Conservation (phyloP, 2,113 vertebrate species). For the Eurypyga helias region DNA sequence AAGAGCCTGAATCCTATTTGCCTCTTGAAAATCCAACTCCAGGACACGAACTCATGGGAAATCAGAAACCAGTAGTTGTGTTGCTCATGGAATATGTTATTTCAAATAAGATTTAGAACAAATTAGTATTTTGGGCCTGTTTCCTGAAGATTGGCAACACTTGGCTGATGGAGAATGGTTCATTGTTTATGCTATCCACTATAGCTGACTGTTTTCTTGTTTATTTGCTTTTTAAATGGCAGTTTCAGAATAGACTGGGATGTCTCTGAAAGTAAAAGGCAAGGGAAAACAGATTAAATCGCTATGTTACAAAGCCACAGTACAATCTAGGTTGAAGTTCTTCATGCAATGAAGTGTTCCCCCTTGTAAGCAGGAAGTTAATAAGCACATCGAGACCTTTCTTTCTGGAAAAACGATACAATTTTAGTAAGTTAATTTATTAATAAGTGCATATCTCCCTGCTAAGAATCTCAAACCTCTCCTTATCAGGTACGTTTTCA, state of each 20-base stretch:
- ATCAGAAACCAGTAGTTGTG: background rate
- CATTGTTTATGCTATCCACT: background rate
- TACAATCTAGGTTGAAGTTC: background rate
- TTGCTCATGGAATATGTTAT: background rate
- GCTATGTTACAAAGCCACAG: background rate
- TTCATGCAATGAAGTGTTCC: background rate
- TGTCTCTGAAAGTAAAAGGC: background rate
- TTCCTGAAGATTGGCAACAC: background rate
- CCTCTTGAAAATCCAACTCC: background rate
- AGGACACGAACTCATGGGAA: background rate
- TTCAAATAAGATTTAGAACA: background rate
- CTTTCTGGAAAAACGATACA: background rate
- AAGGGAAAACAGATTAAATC: background rate
- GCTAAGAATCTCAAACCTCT: background rate
- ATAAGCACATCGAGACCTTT: background rate
- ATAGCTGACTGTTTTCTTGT: background rate
- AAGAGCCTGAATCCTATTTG: background rate
- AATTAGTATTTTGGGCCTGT: background rate
- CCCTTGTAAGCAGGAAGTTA: background rate
- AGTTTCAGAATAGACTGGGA: background rate
- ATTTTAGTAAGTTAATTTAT: background rate
- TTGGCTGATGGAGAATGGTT: background rate
- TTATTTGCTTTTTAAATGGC: background rate
- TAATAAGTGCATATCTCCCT: background rate
- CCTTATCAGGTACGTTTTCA: conserved; percentile 8